Base-by-base conservation (phyloP, 2,113 vertebrate species). In the Aldabrachelys gigantea region DNA sequence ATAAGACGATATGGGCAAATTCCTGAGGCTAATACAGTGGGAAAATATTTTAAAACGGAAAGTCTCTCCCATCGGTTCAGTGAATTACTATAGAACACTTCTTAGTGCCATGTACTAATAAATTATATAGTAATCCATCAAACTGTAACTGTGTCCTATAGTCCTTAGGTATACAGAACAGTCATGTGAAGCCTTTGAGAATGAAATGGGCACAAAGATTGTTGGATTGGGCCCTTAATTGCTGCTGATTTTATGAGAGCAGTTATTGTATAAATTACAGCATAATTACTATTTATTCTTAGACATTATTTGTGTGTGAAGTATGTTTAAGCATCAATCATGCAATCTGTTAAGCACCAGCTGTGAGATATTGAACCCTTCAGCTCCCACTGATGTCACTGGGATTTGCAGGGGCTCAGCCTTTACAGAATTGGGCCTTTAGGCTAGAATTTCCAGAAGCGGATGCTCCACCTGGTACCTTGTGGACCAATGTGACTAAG, bases 101-200 rank as follows among this genome's bases (percentile, higher is more conserved):
- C 2, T 13, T 81, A 44, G 8, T 87, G 29, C 12, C 59, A 91
- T 17, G 2, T 47, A 3, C 13, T 84, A 69, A 10, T 35, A 89
- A n/a, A 8, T 29, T 78, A 41, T 76, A 91, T 22, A 10, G 65
- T 85, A 16, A 84, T 65, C 89, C 19, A 57, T 4, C 8, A 10
- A 56, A 79, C 14, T 76, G 72, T 41, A 16, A 80, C 5, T 9
- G 27, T 59, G 12, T 81, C 19, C 82, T 22, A 8, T 76, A 87
- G 35, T 0, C 0, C 89, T 81, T n/a, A 41, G 6, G 7, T 0
- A 5, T 59, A 49, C 4, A 65, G 49, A 59, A 44, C 5, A 25
- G 22, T 44, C 41, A 44, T 4, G 6, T 78, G 75, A 4, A 27
- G 2, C 8, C 35, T 0, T 2, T 80, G 49, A 6, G 91, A 86